Evolutionary conservation across 1,140 invertebrate genomes (phyloP).

Genomic region (Eupeodes corollae): DNA sequence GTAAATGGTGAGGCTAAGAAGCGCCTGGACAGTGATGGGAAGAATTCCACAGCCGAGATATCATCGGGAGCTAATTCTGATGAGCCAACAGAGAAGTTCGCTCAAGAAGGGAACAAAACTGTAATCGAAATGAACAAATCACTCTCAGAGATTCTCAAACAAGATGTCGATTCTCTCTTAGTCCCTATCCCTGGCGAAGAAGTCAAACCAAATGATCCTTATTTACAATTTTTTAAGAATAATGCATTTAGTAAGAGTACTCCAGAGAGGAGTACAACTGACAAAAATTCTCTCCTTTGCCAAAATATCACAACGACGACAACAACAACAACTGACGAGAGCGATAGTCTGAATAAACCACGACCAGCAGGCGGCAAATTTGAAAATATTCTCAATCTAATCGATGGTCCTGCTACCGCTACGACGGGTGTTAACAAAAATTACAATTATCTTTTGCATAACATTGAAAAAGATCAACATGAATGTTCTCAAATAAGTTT

Average conservation of each 20-base stretch:
- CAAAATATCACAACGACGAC: too few species aligned
- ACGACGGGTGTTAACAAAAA: too few species aligned
- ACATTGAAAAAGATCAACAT: too few species aligned
- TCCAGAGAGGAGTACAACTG: too few species aligned
- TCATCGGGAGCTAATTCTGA: constrained; percentile 16
- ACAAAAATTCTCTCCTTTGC: neutral
- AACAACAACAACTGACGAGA: too few species aligned
- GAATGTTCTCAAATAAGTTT: too few species aligned
- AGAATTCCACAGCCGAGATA: constrained; percentile 19
- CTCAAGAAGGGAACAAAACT: neutral
- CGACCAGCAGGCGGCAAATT: too few species aligned
- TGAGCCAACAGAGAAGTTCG: neutral
- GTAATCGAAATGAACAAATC: constrained; percentile 1
- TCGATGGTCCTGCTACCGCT: too few species aligned
- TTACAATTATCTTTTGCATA: too few species aligned
- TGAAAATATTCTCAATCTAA: too few species aligned
- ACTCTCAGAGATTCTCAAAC: neutral
- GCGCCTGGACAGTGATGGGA: constrained; percentile 3
- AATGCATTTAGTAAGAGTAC: too few species aligned
- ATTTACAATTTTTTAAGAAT: neutral
- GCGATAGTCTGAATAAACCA: too few species aligned
- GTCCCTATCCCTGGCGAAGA: neutral
- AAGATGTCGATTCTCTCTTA: neutral
- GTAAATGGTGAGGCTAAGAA: constrained; percentile 2
- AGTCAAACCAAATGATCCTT: neutral